Evolutionary conservation across 2,113 vertebrate species (phyloP).

Genomic region (Dendropsophus ebraccatus): DNA sequence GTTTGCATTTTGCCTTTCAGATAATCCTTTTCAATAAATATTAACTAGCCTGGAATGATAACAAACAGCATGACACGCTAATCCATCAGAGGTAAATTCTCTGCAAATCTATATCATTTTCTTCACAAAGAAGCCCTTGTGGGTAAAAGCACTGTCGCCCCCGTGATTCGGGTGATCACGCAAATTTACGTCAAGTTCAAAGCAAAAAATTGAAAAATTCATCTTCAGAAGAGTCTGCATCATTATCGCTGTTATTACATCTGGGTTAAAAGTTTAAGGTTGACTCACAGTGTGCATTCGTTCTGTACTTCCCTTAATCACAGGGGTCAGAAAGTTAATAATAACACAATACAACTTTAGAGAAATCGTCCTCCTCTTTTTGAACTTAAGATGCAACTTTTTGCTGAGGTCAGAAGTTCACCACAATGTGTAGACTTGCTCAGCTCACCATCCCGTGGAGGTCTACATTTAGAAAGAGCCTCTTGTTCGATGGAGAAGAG

Average conservation of each 20-base stretch:
- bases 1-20: slow-evolving; percentile 8
- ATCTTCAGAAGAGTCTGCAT: not conserved
- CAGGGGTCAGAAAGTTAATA: slow-evolving; percentile 86
- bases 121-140: not conserved
- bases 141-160: not conserved
- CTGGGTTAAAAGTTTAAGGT: slow-evolving; percentile 84
- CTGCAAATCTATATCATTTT: not conserved
- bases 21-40: slow-evolving; percentile 17
- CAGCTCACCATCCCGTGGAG: slow-evolving; percentile 73
- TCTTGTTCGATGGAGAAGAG: slow-evolving; percentile 79
- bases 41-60: not conserved
- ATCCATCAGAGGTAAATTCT: not conserved
- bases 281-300: slow-evolving; percentile 78
- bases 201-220: slow-evolving; percentile 12
- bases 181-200: slow-evolving; percentile 21
- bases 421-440: slow-evolving; percentile 73
- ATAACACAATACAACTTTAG: slow-evolving; percentile 81
- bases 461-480: slow-evolving; percentile 80
- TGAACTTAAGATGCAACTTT: slow-evolving; percentile 80
- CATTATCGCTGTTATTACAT: slow-evolving; percentile 37
- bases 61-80: not conserved
- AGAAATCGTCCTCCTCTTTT: slow-evolving; percentile 78
- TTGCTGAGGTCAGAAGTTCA: slow-evolving; percentile 83
- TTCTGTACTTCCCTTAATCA: slow-evolving; percentile 81
- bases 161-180: not conserved